A percentile compares a stretch with the other conserved stretches of the same genome.
phyloP scores from a whole-genome alignment of 2,113 vertebrate genomes.

The Patagioenas fasciata region DNA sequence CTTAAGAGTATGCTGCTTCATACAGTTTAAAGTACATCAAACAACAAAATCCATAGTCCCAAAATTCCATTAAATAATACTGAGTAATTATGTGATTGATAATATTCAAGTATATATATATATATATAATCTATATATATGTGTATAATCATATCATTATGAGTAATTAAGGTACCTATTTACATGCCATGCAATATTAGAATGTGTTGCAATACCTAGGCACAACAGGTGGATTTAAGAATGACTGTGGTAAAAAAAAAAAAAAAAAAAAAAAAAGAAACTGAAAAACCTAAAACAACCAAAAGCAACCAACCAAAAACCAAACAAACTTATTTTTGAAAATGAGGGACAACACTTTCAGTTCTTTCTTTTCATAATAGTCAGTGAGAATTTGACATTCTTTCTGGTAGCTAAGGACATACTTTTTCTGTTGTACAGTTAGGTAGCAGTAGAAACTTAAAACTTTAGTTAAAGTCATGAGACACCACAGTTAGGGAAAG shows the following conservation, averaged over 20 bases:
- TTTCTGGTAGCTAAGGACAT: conserved; percentile 17
- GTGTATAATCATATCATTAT: conserved; percentile 61
- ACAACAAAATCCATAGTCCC: conserved; percentile 61
- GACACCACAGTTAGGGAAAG: background rate
- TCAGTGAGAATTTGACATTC: background rate
- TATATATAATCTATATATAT: conserved; percentile 28
- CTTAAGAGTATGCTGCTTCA: conserved; percentile 61
- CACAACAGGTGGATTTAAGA: conserved; percentile 50
- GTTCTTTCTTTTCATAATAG: background rate
- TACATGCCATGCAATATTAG: conserved; percentile 54
- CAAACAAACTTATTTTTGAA: background rate
- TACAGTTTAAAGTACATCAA: conserved; percentile 68
- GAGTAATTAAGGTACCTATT: conserved; percentile 63
- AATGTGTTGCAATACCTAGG: conserved; percentile 32
- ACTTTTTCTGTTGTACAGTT: background rate
- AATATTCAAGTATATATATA: conserved; percentile 57
- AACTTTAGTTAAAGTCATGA: background rate
- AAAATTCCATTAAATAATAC: conserved; percentile 61
- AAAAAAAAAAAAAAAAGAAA: background rate
- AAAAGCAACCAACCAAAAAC: no score
- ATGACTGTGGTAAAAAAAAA: background rate
- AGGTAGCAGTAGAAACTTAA: conserved; percentile 3
- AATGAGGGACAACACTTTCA: background rate
- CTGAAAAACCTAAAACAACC: background rate
- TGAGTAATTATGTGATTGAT: conserved; percentile 36